Evolutionary conservation across 2,797 vertebrate species (phyloP).

Genomic region (Pangasius macronema): DNA sequence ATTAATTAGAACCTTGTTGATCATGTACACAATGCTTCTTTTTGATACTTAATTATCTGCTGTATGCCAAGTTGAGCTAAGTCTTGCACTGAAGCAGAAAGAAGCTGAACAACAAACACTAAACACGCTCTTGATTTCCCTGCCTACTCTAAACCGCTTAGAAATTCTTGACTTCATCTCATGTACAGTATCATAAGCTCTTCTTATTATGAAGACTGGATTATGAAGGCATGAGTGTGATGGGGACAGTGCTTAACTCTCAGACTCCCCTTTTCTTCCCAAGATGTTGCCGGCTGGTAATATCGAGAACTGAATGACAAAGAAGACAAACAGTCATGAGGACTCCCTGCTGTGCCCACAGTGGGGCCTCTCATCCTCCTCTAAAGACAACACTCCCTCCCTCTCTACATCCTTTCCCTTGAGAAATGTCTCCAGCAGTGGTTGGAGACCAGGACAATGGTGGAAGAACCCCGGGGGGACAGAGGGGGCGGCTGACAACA

Average conservation of each 20-base stretch:
- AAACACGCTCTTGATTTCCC: conserved; percentile 50
- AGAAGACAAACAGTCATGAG: conserved; percentile 78
- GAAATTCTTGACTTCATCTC: conserved; percentile 64
- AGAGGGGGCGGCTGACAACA: conserved; percentile 62
- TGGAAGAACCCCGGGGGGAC: conserved; percentile 78
- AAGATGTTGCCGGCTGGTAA: conserved; percentile 77
- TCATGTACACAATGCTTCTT: conserved; percentile 19
- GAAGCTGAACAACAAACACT: conserved; percentile 47
- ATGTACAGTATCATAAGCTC: conserved; percentile 62
- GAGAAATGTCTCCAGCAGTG: conserved; percentile 88
- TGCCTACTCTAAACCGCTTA: conserved; percentile 55
- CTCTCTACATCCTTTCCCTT: conserved; percentile 50
- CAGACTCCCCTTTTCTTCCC: conserved; percentile 77
- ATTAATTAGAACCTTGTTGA: conserved; percentile 46
- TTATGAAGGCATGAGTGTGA: conserved; percentile 72
- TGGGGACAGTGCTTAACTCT: conserved; percentile 76
- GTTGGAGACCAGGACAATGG: conserved; percentile 86
- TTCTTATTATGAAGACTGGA: conserved; percentile 70
- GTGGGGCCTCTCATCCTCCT: conserved; percentile 83
- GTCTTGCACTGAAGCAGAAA: conserved; percentile 49
- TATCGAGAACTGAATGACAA: conserved; percentile 74
- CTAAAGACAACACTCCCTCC: conserved; percentile 74
- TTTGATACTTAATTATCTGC: conserved; percentile 26
- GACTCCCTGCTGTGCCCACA: conserved; percentile 79
- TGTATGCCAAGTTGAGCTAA: not conserved